A percentile compares a stretch with the other conserved stretches of the same genome.
Evolutionary conservation across 2,113 vertebrate genomes (phyloP).

Genomic region (Athene noctua): DNA sequence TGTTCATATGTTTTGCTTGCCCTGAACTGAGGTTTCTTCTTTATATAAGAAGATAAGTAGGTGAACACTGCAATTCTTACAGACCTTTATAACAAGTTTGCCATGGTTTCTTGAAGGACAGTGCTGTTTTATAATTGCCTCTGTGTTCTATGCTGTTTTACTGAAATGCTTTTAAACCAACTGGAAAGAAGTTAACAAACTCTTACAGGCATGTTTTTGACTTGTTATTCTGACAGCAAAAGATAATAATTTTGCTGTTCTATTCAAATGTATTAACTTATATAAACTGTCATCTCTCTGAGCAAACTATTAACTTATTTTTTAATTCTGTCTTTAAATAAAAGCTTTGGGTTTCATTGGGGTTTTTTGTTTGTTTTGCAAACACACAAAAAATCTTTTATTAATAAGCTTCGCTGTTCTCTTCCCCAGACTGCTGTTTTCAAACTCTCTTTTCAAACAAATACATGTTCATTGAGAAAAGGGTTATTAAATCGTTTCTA

Average conservation of each 20-base stretch:
- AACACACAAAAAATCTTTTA: background rate
- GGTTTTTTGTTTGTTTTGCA: conserved; percentile 51
- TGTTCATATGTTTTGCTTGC: conserved; percentile 12
- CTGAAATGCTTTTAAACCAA: conserved; percentile 62
- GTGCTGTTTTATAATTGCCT: conserved; percentile 48
- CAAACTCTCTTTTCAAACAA: background rate
- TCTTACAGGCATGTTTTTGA: conserved; percentile 72
- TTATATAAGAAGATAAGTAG: conserved; percentile 21
- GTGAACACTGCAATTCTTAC: conserved; percentile 34
- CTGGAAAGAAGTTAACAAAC: background rate
- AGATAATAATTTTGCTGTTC: conserved; percentile 52
- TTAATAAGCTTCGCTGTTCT: background rate
- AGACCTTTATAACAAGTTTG: background rate
- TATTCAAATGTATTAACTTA: conserved; percentile 52
- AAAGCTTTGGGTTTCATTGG: conserved; percentile 60
- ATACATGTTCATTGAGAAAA: background rate
- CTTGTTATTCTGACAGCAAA: conserved; percentile 54
- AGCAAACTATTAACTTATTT: conserved; percentile 69
- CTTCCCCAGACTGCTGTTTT: background rate
- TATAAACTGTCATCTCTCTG: conserved; percentile 70
- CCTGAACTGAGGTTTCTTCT: conserved; percentile 47
- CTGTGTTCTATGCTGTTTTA: conserved; percentile 60
- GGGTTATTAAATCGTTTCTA: background rate
- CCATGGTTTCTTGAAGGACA: background rate
- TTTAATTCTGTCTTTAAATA: conserved; percentile 76